phyloP scores from a whole-genome alignment of 2,888 invertebrate species.

The Caenorhabditis japonica region DNA sequence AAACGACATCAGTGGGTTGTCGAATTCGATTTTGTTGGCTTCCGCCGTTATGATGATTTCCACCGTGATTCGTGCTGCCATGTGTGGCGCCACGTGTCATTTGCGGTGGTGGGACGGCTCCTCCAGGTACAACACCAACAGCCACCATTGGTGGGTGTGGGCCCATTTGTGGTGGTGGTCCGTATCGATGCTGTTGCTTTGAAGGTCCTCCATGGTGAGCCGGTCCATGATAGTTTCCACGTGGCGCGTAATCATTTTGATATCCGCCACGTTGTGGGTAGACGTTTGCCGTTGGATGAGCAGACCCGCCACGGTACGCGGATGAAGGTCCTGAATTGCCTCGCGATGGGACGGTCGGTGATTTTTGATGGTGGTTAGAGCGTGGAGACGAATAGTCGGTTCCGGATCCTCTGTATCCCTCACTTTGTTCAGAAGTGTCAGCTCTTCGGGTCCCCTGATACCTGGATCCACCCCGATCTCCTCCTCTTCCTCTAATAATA shows the following conservation, averaged over 20 bases:
- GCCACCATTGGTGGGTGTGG: conserved; percentile 28
- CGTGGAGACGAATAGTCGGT: conserved; percentile 38
- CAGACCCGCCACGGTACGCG: conserved; percentile 10
- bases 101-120: conserved; percentile 40
- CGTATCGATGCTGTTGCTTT: conserved; percentile 17
- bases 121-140: conserved; percentile 16
- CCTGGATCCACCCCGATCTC: not conserved
- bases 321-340: not conserved
- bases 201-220: conserved; percentile 1
- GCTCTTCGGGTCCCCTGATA: conserved; percentile 14
- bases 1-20: conserved; percentile 55
- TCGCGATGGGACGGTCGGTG: not conserved
- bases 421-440: conserved; percentile 45
- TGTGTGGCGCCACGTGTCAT: conserved; percentile 47
- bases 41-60: not conserved
- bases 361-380: conserved; percentile 8
- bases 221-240: not conserved
- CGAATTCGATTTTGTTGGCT: conserved; percentile 28
- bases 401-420: conserved; percentile 30
- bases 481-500: conserved; percentile 8
- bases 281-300: conserved; percentile 21
- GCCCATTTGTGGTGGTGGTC: conserved; percentile 1
- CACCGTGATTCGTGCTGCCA: conserved; percentile 7
- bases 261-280: conserved; percentile 34
- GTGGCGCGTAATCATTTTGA: not conserved